Base-by-base conservation (phyloP, 2,888 invertebrate species). In the Agrotis exclamationis region DNA sequence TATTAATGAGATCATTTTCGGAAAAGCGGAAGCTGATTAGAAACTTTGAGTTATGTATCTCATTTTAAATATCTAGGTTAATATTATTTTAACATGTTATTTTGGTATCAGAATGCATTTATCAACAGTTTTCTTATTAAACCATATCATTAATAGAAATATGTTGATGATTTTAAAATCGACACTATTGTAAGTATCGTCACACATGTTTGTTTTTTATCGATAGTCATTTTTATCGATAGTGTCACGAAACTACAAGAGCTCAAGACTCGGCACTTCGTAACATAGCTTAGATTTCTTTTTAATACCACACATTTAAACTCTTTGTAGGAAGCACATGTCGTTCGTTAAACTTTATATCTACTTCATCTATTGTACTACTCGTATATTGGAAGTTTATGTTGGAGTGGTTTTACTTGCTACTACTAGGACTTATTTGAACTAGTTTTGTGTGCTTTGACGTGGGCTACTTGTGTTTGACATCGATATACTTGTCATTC, bases 301-400 rank as follows among this genome's bases (percentile, higher is more conserved):
- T 95, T 96, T 95, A 96, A 96, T 95, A 94, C 93, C 92, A 90
- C 90, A 93, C 93, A 93, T 95, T 95, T 95, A 95, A 95, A 95
- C 90, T 93, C 90, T 85, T 89, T 88, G 90, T 88, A 88, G 88
- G 84, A 82, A 87, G 88, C 92, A 90, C 85, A 89, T 91, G 92
- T 91, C 88, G 88, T 82, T 85, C 80, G 85, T 86, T 88, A 88
- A 92, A 91, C 89, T 83, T 80, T 76, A 72, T 83, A 80, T 80
- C 76, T 85, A 81, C 85, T 86, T 86, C 84, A 86, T 84, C 83
- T 86, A 85, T 84, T 86, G 86, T 85, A 66, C 79, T 81, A n/a
- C n/a, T n/a, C n/a, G n/a, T n/a, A 74, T 79, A 85, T 74, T 75
- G 77, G 71, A 66, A 74, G 74, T 76, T 85, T 82, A 68, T 67